A percentile compares a stretch with the other conserved stretches of the same genome.
Conservation (phyloP, 1,140 invertebrate species). For the Thalassaphorura encarpata region DNA sequence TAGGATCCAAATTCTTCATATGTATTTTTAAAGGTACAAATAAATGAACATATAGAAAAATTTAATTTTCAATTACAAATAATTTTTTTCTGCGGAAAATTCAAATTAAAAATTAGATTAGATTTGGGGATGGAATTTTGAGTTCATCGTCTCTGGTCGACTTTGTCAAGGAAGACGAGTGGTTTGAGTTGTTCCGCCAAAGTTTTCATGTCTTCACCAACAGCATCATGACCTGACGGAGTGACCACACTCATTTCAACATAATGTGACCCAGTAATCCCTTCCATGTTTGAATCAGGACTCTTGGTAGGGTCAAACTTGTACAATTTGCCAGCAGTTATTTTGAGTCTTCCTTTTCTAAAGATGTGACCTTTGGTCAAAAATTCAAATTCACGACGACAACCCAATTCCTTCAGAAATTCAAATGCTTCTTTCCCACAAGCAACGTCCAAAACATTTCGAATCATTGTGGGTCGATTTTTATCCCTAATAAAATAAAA, state of each 20-base stretch:
- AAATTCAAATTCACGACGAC: constrained; percentile 84
- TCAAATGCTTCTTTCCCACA: constrained; percentile 79
- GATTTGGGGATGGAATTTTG: too few relatives aligned
- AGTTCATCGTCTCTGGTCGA: constrained; percentile 72
- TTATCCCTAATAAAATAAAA: constrained; percentile 65
- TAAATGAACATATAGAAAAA: too few relatives aligned
- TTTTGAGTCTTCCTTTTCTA: constrained; percentile 91
- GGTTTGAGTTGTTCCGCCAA: constrained; percentile 93
- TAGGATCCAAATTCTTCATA: too few relatives aligned
- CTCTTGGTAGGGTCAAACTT: constrained; percentile 57
- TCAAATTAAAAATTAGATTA: too few relatives aligned
- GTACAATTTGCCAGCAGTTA: constrained; percentile 87
- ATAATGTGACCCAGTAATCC: constrained; percentile 82
- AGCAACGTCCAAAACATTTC: constrained; percentile 83
- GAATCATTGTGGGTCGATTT: constrained; percentile 73
- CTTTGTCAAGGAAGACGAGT: constrained; percentile 77
- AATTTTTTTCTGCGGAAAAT: too few relatives aligned
- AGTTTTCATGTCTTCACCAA: constrained; percentile 89
- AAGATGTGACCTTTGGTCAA: constrained; percentile 93
- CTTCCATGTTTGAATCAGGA: constrained; percentile 55
- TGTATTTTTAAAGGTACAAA: too few relatives aligned
- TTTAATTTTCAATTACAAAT: too few relatives aligned
- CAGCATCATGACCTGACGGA: constrained; percentile 81
- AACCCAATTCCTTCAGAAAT: constrained; percentile 85
- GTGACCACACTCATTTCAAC: constrained; percentile 92